These are phyloP conservation scores for Microhierax caerulescens DNA, from an alignment of 2,797 vertebrate genomes.

Conservation along the genomic window DNA sequence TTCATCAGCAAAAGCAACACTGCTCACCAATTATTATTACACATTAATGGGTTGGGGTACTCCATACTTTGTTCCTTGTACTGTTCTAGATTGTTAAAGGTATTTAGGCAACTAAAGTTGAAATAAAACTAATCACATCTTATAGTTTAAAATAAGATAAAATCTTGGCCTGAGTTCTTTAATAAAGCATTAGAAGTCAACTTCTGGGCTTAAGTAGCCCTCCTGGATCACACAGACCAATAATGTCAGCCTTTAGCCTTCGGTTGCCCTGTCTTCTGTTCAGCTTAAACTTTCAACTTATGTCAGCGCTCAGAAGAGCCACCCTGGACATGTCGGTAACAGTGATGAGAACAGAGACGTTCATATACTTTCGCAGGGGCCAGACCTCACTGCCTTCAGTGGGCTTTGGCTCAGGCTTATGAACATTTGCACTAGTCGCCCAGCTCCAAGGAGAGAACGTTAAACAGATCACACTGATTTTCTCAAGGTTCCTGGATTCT, in stretches of 20 bases:
- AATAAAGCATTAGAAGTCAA: neutral
- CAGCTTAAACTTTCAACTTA: neutral
- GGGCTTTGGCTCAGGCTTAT: neutral
- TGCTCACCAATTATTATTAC: neutral
- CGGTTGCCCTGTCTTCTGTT: neutral
- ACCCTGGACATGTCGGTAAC: neutral
- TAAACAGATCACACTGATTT: slow-evolving; percentile 28
- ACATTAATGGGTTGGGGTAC: neutral
- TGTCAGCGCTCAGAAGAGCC: neutral
- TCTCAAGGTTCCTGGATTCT: slow-evolving; percentile 46
- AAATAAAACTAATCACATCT: neutral
- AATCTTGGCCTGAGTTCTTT: neutral
- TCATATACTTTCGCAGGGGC: neutral
- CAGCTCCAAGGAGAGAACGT: neutral
- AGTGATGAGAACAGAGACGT: neutral
- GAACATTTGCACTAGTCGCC: neutral
- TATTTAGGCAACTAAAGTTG: neutral
- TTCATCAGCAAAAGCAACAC: neutral
- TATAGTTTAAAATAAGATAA: neutral
- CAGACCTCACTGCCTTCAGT: neutral
- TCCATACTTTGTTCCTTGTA: neutral
- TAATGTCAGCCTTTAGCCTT: neutral
- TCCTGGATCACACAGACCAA: neutral
- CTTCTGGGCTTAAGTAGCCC: neutral
- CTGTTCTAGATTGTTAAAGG: neutral